phyloP scores from a whole-genome alignment of 2,797 vertebrate genomes.

The Channallabes apus region DNA sequence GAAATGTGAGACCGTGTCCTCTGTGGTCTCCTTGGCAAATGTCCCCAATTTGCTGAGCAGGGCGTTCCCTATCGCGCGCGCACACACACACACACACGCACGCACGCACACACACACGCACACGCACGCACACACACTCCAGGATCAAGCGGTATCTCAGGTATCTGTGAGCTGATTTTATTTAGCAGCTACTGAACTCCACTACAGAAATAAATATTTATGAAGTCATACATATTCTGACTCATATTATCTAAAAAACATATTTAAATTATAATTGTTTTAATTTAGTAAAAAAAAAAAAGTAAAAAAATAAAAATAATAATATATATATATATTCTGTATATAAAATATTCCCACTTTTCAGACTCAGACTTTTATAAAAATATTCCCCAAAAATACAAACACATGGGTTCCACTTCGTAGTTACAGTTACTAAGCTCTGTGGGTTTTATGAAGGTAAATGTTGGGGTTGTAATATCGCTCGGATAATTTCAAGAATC shows the following conservation, averaged over 20 bases:
- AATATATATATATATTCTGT: no score
- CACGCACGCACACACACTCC: slow-evolving; percentile 1
- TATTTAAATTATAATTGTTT: background rate
- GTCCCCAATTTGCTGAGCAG: slow-evolving; percentile 47
- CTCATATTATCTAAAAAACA: background rate
- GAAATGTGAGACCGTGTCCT: slow-evolving; percentile 53
- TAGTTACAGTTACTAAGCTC: no score
- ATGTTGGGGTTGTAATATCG: no score
- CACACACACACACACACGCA: slow-evolving; percentile 17
- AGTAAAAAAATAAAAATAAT: background rate
- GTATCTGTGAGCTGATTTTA: slow-evolving; percentile 2
- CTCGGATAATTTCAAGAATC: no score
- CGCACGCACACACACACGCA: slow-evolving; percentile 1
- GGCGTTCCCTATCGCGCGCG: background rate
- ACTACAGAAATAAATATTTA: background rate
- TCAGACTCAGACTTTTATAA: background rate
- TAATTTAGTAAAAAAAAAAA: no score
- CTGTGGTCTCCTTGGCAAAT: slow-evolving; percentile 53
- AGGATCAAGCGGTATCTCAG: background rate
- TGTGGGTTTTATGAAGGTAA: no score
- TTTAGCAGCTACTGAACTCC: background rate
- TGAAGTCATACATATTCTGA: background rate
- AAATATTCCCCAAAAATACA: background rate
- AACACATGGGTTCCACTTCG: background rate
- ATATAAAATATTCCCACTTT: background rate